Conservation (phyloP, 1,140 invertebrate genomes). For the Sarcophaga peregrina region DNA sequence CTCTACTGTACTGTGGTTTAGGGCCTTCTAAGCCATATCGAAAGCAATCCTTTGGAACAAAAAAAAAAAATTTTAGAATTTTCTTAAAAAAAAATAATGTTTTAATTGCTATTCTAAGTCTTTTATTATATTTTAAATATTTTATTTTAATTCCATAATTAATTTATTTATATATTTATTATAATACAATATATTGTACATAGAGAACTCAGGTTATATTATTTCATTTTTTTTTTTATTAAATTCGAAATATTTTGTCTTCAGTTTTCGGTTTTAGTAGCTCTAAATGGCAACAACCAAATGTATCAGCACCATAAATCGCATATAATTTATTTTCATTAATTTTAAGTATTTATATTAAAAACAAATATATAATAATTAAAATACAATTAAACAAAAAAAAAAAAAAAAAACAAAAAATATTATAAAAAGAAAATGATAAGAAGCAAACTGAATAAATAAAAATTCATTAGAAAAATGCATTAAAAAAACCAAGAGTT, state of each 20-base stretch:
- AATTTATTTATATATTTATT: neutral
- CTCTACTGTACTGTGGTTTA: no score
- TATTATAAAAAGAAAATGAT: neutral
- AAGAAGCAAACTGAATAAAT: constrained; percentile 36
- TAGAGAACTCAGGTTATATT: constrained; percentile 36
- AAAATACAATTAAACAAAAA: neutral
- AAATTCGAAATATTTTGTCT: constrained; percentile 5
- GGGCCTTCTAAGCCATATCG: no score
- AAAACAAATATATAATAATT: no score
- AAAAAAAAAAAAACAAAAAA: constrained; percentile 36
- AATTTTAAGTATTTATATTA: constrained; percentile 37
- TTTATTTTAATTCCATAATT: neutral
- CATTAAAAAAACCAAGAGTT: neutral
- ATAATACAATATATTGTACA: constrained; percentile 23
- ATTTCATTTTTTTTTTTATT: neutral
- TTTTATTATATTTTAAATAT: constrained; percentile 16
- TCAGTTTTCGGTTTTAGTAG: neutral
- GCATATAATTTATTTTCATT: constrained; percentile 40
- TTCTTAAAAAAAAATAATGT: neutral
- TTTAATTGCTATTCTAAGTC: constrained; percentile 18
- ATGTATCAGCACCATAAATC: neutral
- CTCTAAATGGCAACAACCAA: constrained; percentile 10
- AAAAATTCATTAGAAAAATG: constrained; percentile 40
- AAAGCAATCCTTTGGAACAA: no score
- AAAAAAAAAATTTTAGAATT: neutral